These are phyloP conservation scores for Limonius californicus DNA, from an alignment of 1,140 invertebrate species.

Conservation along the genomic window DNA sequence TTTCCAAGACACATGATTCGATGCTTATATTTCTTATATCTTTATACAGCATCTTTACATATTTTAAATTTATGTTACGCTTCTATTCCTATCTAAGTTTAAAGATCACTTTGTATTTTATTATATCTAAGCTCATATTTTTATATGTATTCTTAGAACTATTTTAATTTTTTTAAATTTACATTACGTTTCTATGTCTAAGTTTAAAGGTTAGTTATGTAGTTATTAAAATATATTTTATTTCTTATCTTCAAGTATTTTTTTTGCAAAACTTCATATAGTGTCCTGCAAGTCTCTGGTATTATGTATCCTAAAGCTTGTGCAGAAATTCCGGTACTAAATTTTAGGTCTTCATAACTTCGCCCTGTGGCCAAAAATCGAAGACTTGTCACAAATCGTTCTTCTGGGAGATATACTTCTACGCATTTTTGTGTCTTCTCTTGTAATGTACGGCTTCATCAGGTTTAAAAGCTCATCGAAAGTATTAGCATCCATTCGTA, in stretches of 20 bases:
- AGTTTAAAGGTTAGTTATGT: no score
- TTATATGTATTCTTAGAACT: neutral
- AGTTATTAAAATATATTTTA: neutral
- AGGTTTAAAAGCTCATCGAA: no score
- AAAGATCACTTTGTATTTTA: no score
- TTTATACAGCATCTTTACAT: no score
- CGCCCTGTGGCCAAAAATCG: conserved; percentile 32
- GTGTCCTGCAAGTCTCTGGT: conserved; percentile 35
- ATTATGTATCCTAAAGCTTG: conserved; percentile 35
- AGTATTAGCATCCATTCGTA: no score
- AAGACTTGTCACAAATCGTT: conserved; percentile 34
- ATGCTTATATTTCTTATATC: no score
- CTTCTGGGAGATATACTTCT: conserved; percentile 31
- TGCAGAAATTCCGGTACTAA: conserved; percentile 35
- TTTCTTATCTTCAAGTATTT: conserved; percentile 31
- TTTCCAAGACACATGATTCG: no score
- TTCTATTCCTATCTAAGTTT: no score
- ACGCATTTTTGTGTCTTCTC: conserved; percentile 33
- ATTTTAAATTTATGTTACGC: no score
- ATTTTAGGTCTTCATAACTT: conserved; percentile 35
- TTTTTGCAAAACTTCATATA: conserved; percentile 27
- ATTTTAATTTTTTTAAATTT: neutral
- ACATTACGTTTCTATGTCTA: no score
- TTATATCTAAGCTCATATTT: no score
- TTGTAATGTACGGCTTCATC: conserved; percentile 34